phyloP scores from a whole-genome alignment of 2,888 invertebrate species.

The Noctua janthina region DNA sequence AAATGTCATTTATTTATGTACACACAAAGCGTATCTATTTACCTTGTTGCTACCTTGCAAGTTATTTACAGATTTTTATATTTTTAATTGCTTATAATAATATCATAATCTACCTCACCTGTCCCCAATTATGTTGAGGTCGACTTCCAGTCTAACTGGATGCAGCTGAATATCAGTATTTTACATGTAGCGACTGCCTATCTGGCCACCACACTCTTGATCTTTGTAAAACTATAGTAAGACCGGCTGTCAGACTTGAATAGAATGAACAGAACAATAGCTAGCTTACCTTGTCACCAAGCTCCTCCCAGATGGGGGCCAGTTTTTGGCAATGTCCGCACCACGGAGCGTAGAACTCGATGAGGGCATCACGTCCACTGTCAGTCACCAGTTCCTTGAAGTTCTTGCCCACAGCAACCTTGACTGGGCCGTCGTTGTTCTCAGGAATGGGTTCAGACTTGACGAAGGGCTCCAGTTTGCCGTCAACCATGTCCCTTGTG shows the following conservation, averaged over 20 bases:
- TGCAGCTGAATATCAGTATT: neutral
- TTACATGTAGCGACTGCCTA: neutral
- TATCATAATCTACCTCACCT: neutral
- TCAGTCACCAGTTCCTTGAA: slow-evolving; percentile 98
- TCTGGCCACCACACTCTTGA: neutral
- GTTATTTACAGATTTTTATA: neutral
- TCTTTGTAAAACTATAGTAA: neutral
- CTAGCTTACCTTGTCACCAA: slow-evolving; percentile 94
- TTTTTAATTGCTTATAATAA: no score
- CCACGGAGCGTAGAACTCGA: slow-evolving; percentile 99
- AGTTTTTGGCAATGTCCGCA: slow-evolving; percentile 99
- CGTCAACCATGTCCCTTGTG: slow-evolving; percentile 95
- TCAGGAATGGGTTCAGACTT: slow-evolving; percentile 98
- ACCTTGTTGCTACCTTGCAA: neutral
- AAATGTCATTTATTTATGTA: neutral
- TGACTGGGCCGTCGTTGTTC: slow-evolving; percentile 95
- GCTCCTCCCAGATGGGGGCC: slow-evolving; percentile 97
- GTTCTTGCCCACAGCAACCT: slow-evolving; percentile 98
- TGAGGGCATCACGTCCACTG: slow-evolving; percentile 97
- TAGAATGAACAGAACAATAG: neutral
- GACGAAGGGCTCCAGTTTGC: slow-evolving; percentile 96
- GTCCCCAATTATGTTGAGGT: neutral
- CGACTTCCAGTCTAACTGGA: neutral
- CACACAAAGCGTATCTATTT: neutral
- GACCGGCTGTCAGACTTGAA: neutral